A percentile compares a stretch with the other conserved stretches of the same genome.
phyloP scores from a whole-genome alignment of 2,797 vertebrate species.

The Catostomus latipinnis region DNA sequence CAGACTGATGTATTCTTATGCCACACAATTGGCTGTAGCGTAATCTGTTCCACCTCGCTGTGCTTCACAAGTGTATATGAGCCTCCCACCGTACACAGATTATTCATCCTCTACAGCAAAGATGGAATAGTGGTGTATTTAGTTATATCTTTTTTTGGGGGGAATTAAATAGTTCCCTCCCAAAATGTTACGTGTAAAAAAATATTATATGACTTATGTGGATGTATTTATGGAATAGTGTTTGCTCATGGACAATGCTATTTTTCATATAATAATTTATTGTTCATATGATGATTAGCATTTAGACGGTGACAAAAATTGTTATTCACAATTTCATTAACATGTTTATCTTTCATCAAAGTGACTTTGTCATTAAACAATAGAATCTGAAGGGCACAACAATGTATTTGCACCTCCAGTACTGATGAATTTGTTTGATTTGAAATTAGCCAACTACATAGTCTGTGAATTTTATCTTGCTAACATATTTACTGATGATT shows the following conservation, averaged over 20 bases:
- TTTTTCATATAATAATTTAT: background rate
- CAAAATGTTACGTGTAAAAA: background rate
- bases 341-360: no score
- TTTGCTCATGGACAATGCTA: slow-evolving; percentile 6
- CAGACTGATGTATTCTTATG: slow-evolving; percentile 57
- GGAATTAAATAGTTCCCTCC: background rate
- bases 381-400: no score
- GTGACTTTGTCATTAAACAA: no score
- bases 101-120: slow-evolving; percentile 36
- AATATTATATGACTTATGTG: background rate
- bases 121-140: background rate
- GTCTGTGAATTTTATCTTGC: no score
- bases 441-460: no score
- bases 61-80: slow-evolving; percentile 28
- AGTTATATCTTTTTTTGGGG: background rate
- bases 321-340: no score
- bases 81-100: slow-evolving; percentile 36
- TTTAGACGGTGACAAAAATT: no score
- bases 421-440: no score
- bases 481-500: no score
- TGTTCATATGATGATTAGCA: background rate
- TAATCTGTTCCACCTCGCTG: slow-evolving; percentile 56
- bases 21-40: slow-evolving; percentile 55
- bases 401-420: no score
- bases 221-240: background rate